Percentiles rank a stretch among this genome's conserved stretches.
phyloP scores from a whole-genome alignment of 2,797 vertebrate genomes.

The Notolabrus celidotus region DNA sequence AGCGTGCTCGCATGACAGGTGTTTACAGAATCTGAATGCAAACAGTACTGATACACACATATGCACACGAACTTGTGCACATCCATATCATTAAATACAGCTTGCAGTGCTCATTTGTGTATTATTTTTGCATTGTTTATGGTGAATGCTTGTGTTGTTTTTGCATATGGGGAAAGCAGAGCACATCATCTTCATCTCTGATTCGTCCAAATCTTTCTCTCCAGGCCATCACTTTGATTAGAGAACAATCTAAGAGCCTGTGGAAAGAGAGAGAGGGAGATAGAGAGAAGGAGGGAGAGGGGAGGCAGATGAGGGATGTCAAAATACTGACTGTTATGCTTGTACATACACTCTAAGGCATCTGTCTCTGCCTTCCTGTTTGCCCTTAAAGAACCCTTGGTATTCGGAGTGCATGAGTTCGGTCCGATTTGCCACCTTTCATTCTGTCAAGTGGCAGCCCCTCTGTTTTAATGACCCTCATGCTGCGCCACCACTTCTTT shows the following conservation, averaged over 20 bases:
- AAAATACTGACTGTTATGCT: constrained; percentile 34
- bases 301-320: constrained; percentile 18
- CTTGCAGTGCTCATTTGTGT: constrained; percentile 11
- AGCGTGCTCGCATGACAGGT: constrained; percentile 41
- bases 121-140: constrained; percentile 24
- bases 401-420: constrained; percentile 39
- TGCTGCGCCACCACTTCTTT: constrained; percentile 46
- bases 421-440: constrained; percentile 46
- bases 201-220: constrained; percentile 36
- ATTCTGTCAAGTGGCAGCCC: constrained; percentile 53
- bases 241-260: constrained; percentile 37
- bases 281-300: neutral
- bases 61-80: constrained; percentile 4
- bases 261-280: constrained; percentile 1
- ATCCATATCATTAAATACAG: constrained; percentile 29
- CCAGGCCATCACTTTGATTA: constrained; percentile 41
- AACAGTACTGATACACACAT: constrained; percentile 21
- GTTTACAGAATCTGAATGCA: constrained; percentile 51
- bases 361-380: constrained; percentile 2
- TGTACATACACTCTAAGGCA: constrained; percentile 20
- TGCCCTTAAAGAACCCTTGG: constrained; percentile 18
- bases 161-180: constrained; percentile 21
- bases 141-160: constrained; percentile 4
- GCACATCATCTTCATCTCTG: constrained; percentile 20
- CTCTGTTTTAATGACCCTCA: constrained; percentile 67